Evolutionary conservation across 2,888 invertebrate genomes (phyloP).

Genomic region (Epicampocera succincta): DNA sequence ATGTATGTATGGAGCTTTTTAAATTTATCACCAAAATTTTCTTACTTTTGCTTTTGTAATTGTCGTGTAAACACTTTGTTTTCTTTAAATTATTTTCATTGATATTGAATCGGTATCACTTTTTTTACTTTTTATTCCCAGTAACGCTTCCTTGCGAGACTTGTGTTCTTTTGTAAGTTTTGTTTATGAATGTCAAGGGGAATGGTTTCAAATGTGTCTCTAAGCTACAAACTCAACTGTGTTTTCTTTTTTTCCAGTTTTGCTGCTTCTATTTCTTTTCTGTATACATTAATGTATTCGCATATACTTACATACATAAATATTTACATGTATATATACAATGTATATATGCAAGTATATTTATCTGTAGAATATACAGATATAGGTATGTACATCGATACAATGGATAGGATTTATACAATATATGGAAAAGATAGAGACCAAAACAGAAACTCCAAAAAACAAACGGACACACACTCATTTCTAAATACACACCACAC

Average conservation of each 20-base stretch:
- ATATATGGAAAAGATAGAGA: slow-evolving; percentile 29
- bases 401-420: not conserved
- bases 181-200: slow-evolving; percentile 70
- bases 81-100: not conserved
- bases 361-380: too few species aligned
- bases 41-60: slow-evolving; percentile 11
- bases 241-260: slow-evolving; percentile 18
- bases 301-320: not conserved
- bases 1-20: too few species aligned
- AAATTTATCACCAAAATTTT: not conserved
- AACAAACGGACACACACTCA: not conserved
- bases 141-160: slow-evolving; percentile 34
- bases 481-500: not conserved
- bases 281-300: not conserved
- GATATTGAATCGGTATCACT: slow-evolving; percentile 19
- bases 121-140: slow-evolving; percentile 12
- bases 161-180: slow-evolving; percentile 65
- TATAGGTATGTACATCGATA: too few species aligned
- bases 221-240: slow-evolving; percentile 56
- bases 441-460: slow-evolving; percentile 55
- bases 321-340: not conserved
- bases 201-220: slow-evolving; percentile 62
- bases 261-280: slow-evolving; percentile 10
- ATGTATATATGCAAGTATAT: not conserved
- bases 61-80: not conserved